Conservation (phyloP, 2,797 vertebrate species). For the Masticophis lateralis region DNA sequence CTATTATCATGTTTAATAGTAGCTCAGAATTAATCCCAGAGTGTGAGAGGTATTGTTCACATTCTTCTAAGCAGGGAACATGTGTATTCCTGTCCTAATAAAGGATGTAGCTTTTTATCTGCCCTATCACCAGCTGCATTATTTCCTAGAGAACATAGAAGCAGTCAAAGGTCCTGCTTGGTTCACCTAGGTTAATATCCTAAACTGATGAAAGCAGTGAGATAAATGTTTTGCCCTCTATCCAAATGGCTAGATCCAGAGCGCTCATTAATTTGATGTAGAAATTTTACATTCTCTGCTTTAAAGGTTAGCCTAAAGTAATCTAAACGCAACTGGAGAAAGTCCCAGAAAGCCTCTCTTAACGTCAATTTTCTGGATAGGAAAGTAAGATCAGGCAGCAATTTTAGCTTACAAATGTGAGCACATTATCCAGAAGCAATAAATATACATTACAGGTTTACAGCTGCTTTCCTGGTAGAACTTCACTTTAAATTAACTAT, state of each 20-base stretch:
- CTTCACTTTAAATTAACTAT: slow-evolving; percentile 58
- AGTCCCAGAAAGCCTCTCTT: accelerated
- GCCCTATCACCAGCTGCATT: not conserved
- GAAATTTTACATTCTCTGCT: not conserved
- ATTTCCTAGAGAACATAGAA: not conserved
- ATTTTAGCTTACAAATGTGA: slow-evolving; percentile 36
- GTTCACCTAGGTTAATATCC: not conserved
- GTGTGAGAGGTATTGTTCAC: not conserved
- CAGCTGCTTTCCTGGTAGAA: slow-evolving; percentile 45
- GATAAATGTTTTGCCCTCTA: not conserved
- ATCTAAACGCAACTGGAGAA: not conserved
- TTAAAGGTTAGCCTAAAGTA: not conserved
- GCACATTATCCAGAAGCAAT: slow-evolving; percentile 44
- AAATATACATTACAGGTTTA: slow-evolving; percentile 48
- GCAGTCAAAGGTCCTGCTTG: not conserved
- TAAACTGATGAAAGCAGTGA: not conserved
- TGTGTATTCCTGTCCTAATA: not conserved
- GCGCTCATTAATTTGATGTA: not conserved
- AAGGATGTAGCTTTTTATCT: not conserved
- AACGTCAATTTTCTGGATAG: slow-evolving; percentile 3
- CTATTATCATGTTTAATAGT: not conserved
- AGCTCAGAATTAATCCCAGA: not conserved
- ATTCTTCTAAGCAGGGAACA: not conserved
- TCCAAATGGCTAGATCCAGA: not conserved
- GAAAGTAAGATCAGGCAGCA: slow-evolving; percentile 38